Conservation (phyloP, 2,888 invertebrate species). For the Drosophila barbarae region DNA sequence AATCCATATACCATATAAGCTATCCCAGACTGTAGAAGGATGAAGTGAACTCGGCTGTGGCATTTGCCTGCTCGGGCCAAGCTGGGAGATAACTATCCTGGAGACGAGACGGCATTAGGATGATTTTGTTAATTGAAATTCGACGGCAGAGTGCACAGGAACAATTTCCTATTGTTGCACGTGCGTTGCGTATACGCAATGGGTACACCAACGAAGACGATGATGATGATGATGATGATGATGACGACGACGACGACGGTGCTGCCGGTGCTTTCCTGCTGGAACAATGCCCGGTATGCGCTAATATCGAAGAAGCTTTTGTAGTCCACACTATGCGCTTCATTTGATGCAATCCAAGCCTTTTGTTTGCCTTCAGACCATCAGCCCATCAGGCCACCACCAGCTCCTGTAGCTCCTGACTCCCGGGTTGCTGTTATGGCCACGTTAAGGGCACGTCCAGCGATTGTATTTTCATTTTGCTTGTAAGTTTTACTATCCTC, state of each 20-base stretch:
- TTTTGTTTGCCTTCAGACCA: slow-evolving; percentile 52
- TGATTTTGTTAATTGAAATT: slow-evolving; percentile 62
- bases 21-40: slow-evolving; percentile 7
- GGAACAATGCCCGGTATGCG: slow-evolving; percentile 34
- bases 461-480: slow-evolving; percentile 53
- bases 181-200: slow-evolving; percentile 47
- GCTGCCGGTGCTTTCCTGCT: slow-evolving; percentile 3
- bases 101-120: slow-evolving; percentile 27
- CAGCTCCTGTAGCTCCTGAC: slow-evolving; percentile 5
- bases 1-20: not conserved
- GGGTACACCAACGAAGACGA: slow-evolving; percentile 40
- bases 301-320: slow-evolving; percentile 40
- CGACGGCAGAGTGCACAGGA: slow-evolving; percentile 42
- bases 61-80: slow-evolving; percentile 12
- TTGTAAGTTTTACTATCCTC: slow-evolving; percentile 51
- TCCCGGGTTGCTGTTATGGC: slow-evolving; percentile 20
- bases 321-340: slow-evolving; percentile 49
- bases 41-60: slow-evolving; percentile 6
- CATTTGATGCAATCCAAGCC: slow-evolving; percentile 61
- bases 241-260: slow-evolving; percentile 21
- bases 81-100: slow-evolving; percentile 14
- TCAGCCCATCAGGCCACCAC: not conserved
- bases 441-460: slow-evolving; percentile 38
- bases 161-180: slow-evolving; percentile 45
- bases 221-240: slow-evolving; percentile 38